These are phyloP conservation scores for Marcusenius ussheri DNA, from an alignment of 2,113 vertebrate species.

Conservation along the genomic window DNA sequence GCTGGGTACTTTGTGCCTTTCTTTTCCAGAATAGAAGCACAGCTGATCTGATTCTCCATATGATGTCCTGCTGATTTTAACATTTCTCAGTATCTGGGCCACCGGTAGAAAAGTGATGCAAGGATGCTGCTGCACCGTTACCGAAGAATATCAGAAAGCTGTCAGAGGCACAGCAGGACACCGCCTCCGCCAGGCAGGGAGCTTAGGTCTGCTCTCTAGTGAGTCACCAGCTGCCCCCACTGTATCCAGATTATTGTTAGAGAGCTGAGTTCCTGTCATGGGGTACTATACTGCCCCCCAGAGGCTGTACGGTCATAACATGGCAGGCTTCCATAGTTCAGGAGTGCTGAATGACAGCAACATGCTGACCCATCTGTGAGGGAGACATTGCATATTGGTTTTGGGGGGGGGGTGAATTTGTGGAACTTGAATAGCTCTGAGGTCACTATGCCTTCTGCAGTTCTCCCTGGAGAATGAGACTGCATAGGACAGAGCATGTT, in stretches of 20 bases:
- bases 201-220: not conserved
- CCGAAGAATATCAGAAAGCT: not conserved
- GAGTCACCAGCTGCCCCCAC: not conserved
- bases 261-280: not conserved
- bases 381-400: conserved; percentile 21
- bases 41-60: not conserved
- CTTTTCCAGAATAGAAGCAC: not conserved
- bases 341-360: conserved; percentile 44
- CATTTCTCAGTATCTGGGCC: not conserved
- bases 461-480: not conserved
- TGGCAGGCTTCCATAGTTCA: conserved; percentile 31
- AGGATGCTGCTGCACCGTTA: not conserved
- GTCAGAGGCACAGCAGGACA: not conserved
- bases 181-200: not conserved
- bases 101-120: not conserved
- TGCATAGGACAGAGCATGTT: not conserved
- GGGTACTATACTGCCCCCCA: not conserved
- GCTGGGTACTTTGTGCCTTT: not conserved
- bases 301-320: not conserved
- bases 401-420: conserved; percentile 26
- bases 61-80: not conserved
- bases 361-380: conserved; percentile 31
- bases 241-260: not conserved
- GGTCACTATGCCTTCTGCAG: not conserved
- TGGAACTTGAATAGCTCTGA: conserved; percentile 12